phyloP scores from a whole-genome alignment of 2,888 invertebrate genomes.

The Mylabris sibirica region DNA sequence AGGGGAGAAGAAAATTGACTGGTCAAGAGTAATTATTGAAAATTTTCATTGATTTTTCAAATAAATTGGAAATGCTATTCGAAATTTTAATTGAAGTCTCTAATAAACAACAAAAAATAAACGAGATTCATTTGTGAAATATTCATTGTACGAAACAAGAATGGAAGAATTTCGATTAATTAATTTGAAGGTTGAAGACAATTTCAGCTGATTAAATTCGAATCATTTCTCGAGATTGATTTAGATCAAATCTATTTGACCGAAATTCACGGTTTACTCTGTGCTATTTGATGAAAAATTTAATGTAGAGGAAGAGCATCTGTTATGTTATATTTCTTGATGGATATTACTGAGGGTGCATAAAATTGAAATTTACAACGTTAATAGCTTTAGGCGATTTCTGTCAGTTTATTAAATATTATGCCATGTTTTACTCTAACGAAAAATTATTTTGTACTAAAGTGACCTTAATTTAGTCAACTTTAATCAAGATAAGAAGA shows the following conservation, averaged over 20 bases:
- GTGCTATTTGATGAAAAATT: neutral
- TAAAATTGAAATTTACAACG: conserved; percentile 8
- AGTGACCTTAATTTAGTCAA: too few relatives aligned
- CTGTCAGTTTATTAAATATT: neutral
- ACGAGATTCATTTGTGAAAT: neutral
- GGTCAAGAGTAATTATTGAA: neutral
- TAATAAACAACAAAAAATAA: neutral
- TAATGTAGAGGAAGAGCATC: neutral
- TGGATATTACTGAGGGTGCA: neutral
- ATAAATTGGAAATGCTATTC: neutral
- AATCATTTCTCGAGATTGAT: neutral
- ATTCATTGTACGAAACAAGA: neutral
- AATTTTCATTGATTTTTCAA: neutral
- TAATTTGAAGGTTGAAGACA: neutral
- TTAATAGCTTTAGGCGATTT: neutral
- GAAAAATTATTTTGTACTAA: neutral
- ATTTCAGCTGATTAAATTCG: neutral
- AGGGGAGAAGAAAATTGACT: neutral
- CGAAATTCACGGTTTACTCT: neutral
- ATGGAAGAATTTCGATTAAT: neutral
- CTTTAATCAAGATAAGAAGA: neutral
- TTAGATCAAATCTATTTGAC: neutral
- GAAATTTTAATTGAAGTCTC: neutral
- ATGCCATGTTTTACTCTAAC: neutral
- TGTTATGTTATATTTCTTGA: conserved; percentile 3